These are phyloP conservation scores for Lethrus apterus DNA, from an alignment of 1,140 invertebrate genomes.

Conservation along the genomic window DNA sequence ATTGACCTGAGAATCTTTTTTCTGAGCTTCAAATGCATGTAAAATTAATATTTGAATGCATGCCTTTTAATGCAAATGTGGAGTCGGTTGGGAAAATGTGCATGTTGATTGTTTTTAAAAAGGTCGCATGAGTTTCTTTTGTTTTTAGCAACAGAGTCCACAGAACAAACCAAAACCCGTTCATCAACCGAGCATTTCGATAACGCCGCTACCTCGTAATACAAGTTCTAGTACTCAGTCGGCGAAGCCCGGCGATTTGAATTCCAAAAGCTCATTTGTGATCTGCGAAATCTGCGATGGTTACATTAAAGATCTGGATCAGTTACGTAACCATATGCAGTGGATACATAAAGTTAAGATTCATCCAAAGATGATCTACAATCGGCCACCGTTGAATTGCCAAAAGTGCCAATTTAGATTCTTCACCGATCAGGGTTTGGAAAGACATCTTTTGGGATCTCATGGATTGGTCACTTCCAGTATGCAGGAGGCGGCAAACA, in stretches of 20 bases:
- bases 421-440: conserved; percentile 72
- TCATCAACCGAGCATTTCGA: conserved; percentile 81
- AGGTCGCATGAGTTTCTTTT: background rate
- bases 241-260: conserved; percentile 40
- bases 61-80: too few species aligned
- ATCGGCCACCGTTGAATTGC: conserved; percentile 87
- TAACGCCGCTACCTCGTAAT: conserved; percentile 72
- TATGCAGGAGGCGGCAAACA: conserved; percentile 92
- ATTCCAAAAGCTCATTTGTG: conserved; percentile 72
- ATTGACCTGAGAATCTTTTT: background rate
- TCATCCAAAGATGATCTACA: conserved; percentile 93
- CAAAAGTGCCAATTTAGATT: conserved; percentile 89
- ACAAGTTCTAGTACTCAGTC: conserved; percentile 29
- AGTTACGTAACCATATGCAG: conserved; percentile 89
- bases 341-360: conserved; percentile 96
- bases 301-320: conserved; percentile 89
- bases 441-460: conserved; percentile 85
- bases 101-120: too few species aligned
- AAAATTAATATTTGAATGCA: too few species aligned
- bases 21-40: conserved; percentile 4
- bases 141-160: conserved; percentile 7
- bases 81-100: too few species aligned
- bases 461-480: conserved; percentile 91
- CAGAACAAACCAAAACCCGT: conserved; percentile 44
- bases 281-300: conserved; percentile 94